Evolutionary conservation across 2,113 vertebrate species (phyloP).

Genomic region (Electrona antarctica): DNA sequence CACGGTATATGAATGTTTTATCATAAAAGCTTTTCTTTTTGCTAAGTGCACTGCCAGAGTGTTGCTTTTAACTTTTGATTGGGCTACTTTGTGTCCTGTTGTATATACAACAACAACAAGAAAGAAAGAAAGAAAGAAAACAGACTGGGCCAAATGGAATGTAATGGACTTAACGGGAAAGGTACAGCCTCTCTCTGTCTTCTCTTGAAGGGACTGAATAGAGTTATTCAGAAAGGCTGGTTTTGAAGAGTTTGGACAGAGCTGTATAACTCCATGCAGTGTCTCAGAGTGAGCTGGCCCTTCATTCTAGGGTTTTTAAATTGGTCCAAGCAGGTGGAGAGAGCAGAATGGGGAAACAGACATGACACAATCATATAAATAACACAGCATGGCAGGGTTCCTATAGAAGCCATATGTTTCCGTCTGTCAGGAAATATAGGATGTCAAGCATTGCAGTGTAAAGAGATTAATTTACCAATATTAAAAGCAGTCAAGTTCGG

Average conservation of each 20-base stretch:
- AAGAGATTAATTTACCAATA: slow-evolving; percentile 66
- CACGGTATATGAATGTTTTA: slow-evolving; percentile 84
- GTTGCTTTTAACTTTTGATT: slow-evolving; percentile 84
- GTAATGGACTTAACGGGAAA: slow-evolving; percentile 76
- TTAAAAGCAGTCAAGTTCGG: slow-evolving; percentile 50
- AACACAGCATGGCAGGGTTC: slow-evolving; percentile 45
- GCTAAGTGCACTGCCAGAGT: slow-evolving; percentile 81
- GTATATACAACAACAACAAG: slow-evolving; percentile 14
- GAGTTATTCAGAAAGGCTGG: slow-evolving; percentile 51
- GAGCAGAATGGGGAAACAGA: slow-evolving; percentile 49
- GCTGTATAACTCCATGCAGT: slow-evolving; percentile 21
- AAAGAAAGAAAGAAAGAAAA: slow-evolving; percentile 38
- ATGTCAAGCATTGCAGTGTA: slow-evolving; percentile 67
- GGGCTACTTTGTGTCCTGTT: slow-evolving; percentile 73
- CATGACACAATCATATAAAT: slow-evolving; percentile 67
- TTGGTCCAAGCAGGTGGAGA: slow-evolving; percentile 52
- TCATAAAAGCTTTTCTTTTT: slow-evolving; percentile 83
- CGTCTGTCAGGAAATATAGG: slow-evolving; percentile 67
- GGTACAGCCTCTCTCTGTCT: slow-evolving; percentile 40
- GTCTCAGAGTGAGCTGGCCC: slow-evolving; percentile 26
- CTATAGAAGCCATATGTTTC: slow-evolving; percentile 69
- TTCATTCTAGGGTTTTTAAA: slow-evolving; percentile 33
- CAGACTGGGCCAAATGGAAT: slow-evolving; percentile 61
- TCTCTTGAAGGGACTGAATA: slow-evolving; percentile 38
- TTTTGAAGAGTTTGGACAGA: slow-evolving; percentile 56